Conservation (phyloP, 2,113 vertebrate genomes). For the Chloebia gouldiae region DNA sequence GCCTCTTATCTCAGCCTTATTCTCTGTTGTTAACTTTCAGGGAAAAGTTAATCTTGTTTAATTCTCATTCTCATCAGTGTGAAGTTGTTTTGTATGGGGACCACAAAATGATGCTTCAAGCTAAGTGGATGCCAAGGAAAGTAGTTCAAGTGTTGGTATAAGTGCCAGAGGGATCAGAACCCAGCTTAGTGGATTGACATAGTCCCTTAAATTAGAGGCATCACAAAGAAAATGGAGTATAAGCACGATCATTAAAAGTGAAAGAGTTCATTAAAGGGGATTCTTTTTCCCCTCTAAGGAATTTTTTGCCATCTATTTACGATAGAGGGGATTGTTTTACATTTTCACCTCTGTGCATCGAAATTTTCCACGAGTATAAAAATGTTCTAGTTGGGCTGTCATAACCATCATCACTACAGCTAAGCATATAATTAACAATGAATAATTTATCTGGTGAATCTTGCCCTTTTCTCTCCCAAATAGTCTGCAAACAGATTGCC, state of each 20-base stretch:
- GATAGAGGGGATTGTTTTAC: conserved; percentile 27
- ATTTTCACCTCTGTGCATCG: conserved; percentile 49
- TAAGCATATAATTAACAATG: conserved; percentile 70
- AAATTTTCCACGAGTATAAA: conserved; percentile 41
- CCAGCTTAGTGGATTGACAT: background rate
- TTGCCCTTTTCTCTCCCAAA: conserved; percentile 68
- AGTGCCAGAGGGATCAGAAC: background rate
- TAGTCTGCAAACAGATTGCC: conserved; percentile 70
- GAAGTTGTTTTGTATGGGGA: background rate
- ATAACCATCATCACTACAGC: conserved; percentile 65
- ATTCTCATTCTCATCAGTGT: background rate
- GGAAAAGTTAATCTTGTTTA: background rate
- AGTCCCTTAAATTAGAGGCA: background rate
- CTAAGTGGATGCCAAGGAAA: background rate
- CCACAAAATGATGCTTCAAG: background rate
- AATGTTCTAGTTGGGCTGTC: conserved; percentile 64
- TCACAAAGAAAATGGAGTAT: background rate
- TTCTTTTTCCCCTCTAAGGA: background rate
- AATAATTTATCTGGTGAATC: conserved; percentile 69
- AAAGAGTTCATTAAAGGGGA: background rate
- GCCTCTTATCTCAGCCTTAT: background rate
- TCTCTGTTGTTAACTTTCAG: conserved; percentile 1
- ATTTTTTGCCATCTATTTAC: conserved; percentile 37
- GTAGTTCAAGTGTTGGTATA: background rate
- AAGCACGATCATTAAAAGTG: background rate